Percentiles rank a stretch among this genome's conserved stretches.
Evolutionary conservation across 2,888 invertebrate genomes (phyloP).

Genomic region (Glomeris marginata): DNA sequence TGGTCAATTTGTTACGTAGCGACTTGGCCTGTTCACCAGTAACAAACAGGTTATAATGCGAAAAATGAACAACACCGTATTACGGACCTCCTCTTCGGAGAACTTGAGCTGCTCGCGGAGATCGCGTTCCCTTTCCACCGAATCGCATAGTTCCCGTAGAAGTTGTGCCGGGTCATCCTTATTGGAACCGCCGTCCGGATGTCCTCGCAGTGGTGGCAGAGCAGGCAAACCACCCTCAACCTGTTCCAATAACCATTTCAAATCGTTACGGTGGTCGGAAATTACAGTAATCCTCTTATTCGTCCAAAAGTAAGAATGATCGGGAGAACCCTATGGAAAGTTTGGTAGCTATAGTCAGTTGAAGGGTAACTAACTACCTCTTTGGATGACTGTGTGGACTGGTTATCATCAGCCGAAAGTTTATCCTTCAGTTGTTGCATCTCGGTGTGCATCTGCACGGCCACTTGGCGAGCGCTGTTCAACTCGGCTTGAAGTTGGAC

Average conservation of each 20-base stretch:
- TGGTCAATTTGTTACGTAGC: slow-evolving; percentile 73
- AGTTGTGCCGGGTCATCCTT: slow-evolving; percentile 50
- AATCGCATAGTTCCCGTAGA: slow-evolving; percentile 74
- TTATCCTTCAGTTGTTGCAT: slow-evolving; percentile 49
- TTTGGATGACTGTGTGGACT: background rate
- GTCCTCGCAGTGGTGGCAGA: too few relatives aligned
- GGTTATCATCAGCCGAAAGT: too few relatives aligned
- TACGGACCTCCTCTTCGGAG: slow-evolving; percentile 71
- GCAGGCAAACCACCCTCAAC: background rate
- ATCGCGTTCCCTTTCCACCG: slow-evolving; percentile 83
- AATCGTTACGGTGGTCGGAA: too few relatives aligned
- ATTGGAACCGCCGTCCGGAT: too few relatives aligned
- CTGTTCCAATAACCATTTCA: background rate
- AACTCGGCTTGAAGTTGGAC: slow-evolving; percentile 76
- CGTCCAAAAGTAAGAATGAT: too few relatives aligned
- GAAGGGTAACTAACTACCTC: too few relatives aligned
- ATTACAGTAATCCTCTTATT: too few relatives aligned
- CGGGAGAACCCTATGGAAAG: too few relatives aligned
- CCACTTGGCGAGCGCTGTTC: slow-evolving; percentile 56
- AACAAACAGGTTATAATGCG: background rate
- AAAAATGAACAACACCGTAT: background rate
- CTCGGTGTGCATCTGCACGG: slow-evolving; percentile 46
- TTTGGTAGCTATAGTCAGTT: too few relatives aligned
- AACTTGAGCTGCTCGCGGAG: slow-evolving; percentile 79
- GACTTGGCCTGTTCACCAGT: slow-evolving; percentile 57